These are phyloP conservation scores for Megaceryle alcyon DNA, from an alignment of 2,797 vertebrate genomes.

Conservation along the genomic window DNA sequence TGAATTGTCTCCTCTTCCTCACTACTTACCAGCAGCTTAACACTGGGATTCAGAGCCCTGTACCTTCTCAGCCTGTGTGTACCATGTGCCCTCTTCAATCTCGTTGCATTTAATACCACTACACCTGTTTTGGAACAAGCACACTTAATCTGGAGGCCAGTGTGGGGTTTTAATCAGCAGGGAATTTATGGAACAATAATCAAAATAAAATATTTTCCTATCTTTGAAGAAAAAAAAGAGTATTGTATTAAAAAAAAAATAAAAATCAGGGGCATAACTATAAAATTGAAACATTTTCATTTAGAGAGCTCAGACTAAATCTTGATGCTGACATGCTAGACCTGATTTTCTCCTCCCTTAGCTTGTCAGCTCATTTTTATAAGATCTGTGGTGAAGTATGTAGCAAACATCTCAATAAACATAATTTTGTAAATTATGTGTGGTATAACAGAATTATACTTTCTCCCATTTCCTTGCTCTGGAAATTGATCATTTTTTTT, in stretches of 20 bases:
- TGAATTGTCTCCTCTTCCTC: not conserved
- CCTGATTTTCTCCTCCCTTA: not conserved
- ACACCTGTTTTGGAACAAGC: not conserved
- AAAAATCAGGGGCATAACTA: not conserved
- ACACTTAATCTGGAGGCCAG: not conserved
- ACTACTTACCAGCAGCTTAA: not conserved
- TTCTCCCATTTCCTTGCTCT: not conserved
- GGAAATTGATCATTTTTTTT: constrained; percentile 25
- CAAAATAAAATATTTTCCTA: not conserved
- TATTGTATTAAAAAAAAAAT: not conserved
- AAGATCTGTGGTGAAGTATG: not conserved
- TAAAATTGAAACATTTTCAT: not conserved
- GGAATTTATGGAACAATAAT: not conserved
- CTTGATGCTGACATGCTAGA: not conserved
- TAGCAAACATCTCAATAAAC: constrained; percentile 26
- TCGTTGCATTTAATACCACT: not conserved
- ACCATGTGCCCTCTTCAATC: not conserved
- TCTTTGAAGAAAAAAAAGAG: not conserved
- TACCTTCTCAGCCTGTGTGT: not conserved
- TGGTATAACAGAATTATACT: not conserved
- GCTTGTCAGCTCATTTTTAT: not conserved
- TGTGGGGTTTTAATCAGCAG: not conserved
- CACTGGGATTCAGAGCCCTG: not conserved
- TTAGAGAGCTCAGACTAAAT: not conserved
- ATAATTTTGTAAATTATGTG: constrained; percentile 23